phyloP scores from a whole-genome alignment of 2,888 invertebrate genomes.

The Tetrapedia diversipes region DNA sequence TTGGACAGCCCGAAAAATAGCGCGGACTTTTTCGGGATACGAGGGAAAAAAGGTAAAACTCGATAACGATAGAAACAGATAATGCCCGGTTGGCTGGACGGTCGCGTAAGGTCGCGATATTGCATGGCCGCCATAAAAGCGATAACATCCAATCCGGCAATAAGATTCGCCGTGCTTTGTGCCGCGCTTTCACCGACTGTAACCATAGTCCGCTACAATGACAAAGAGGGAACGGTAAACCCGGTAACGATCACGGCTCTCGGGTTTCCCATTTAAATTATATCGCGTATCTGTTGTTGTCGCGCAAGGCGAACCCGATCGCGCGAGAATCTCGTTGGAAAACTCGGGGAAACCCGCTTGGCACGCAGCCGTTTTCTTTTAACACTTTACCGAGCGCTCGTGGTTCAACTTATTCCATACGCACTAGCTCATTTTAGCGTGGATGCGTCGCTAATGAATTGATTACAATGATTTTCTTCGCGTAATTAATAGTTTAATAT shows the following conservation, averaged over 20 bases:
- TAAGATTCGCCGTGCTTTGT: constrained; percentile 47
- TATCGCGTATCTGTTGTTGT: too few species aligned
- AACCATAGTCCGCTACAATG: constrained; percentile 20
- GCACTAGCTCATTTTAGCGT: too few species aligned
- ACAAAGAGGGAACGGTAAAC: constrained; percentile 49
- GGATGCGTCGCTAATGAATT: too few species aligned
- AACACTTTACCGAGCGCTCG: too few species aligned
- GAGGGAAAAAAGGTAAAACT: not conserved
- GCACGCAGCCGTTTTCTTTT: too few species aligned
- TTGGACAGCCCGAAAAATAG: not conserved
- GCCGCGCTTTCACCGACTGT: constrained; percentile 35
- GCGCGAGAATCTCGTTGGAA: too few species aligned
- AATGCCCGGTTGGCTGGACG: not conserved
- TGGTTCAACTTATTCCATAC: too few species aligned
- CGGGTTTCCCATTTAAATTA: constrained; percentile 38
- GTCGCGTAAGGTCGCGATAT: constrained; percentile 19
- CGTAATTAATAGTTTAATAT: too few species aligned
- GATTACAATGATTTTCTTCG: too few species aligned
- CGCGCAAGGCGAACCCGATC: not conserved
- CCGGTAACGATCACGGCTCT: constrained; percentile 44
- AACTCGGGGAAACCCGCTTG: too few species aligned
- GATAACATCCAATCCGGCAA: constrained; percentile 36
- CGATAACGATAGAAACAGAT: constrained; percentile 14
- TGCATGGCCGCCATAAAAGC: constrained; percentile 30
- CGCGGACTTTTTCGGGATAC: too few species aligned